phyloP scores from a whole-genome alignment of 2,888 invertebrate genomes.

The Cephus pygmeus region DNA sequence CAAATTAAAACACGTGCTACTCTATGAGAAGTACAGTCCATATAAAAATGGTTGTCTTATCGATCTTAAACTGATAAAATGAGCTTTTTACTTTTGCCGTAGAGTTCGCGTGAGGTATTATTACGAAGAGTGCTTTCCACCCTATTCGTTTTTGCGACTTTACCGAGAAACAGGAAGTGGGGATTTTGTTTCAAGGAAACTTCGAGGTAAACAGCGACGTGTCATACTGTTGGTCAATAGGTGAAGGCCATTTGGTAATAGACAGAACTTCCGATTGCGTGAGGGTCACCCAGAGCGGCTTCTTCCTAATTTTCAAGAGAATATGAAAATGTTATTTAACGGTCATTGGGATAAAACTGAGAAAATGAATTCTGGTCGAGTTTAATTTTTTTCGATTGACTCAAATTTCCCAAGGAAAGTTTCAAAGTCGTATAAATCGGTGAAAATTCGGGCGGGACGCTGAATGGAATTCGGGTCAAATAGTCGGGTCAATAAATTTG shows the following conservation, averaged over 20 bases:
- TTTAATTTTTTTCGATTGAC: background rate
- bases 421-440: no score
- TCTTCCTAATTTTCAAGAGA: no score
- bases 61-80: background rate
- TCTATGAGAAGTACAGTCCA: background rate
- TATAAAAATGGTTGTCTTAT: background rate
- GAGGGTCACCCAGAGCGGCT: no score
- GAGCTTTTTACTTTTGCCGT: background rate
- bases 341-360: background rate
- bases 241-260: background rate
- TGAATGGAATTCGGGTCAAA: conserved; percentile 40
- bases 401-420: background rate
- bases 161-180: background rate
- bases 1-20: background rate
- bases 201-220: background rate
- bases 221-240: background rate
- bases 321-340: no score
- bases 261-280: background rate
- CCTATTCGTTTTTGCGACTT: background rate
- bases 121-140: background rate
- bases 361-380: background rate
- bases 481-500: conserved; percentile 35
- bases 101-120: background rate
- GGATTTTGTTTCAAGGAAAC: background rate
- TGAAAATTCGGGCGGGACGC: conserved; percentile 12